phyloP scores from a whole-genome alignment of 2,888 invertebrate genomes.

The Drosophila paracracens region DNA sequence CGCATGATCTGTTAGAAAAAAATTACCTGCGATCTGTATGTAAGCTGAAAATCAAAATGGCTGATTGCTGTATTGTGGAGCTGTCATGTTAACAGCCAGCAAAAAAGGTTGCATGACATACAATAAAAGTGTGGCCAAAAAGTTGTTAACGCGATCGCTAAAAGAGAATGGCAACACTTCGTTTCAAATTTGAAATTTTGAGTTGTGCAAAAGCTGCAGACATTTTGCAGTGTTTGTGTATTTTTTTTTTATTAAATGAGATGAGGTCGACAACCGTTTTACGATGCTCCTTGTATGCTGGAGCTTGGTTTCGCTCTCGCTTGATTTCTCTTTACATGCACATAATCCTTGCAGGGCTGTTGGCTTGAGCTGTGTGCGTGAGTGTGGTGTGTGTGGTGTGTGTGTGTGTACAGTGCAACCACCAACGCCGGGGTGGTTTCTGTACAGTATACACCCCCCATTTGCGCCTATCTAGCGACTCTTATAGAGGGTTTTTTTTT shows the following conservation, averaged over 20 bases:
- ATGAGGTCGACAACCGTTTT: constrained; percentile 76
- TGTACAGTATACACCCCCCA: constrained; percentile 55
- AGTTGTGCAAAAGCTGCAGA: constrained; percentile 5
- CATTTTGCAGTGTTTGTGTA: constrained; percentile 4
- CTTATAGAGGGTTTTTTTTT: constrained; percentile 16
- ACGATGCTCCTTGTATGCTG: constrained; percentile 52
- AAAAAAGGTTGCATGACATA: constrained; percentile 24
- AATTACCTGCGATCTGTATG: not conserved
- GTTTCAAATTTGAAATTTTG: constrained; percentile 6
- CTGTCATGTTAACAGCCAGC: constrained; percentile 14
- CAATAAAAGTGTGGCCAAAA: constrained; percentile 51
- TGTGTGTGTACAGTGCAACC: constrained; percentile 61
- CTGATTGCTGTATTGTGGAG: constrained; percentile 1
- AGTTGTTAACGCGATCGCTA: constrained; percentile 17
- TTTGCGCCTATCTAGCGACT: constrained; percentile 21
- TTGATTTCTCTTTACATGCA: constrained; percentile 11
- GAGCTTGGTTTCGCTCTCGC: constrained; percentile 2
- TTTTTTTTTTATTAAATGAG: constrained; percentile 3
- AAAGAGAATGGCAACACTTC: constrained; percentile 39
- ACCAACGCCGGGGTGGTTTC: constrained; percentile 71
- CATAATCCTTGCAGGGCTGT: constrained; percentile 57
- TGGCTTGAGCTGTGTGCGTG: constrained; percentile 28
- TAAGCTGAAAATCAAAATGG: constrained; percentile 27
- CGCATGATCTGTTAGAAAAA: not conserved
- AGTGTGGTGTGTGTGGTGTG: constrained; percentile 4